Percentiles rank a stretch among this genome's conserved stretches.
Evolutionary conservation across 2,113 vertebrate genomes (phyloP).

Genomic region (Scomber scombrus): DNA sequence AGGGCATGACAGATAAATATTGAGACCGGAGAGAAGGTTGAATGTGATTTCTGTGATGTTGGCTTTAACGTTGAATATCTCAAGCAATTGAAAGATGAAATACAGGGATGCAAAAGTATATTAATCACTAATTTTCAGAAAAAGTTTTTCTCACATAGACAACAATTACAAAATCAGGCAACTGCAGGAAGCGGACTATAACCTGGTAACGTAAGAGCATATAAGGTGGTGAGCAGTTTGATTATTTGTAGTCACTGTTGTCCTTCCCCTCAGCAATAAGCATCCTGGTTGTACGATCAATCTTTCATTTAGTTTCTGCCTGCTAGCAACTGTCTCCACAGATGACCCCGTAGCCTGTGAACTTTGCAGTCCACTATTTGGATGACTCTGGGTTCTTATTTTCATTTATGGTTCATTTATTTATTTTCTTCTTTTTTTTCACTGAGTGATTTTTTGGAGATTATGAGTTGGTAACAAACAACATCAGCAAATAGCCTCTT

Average conservation of each 20-base stretch:
- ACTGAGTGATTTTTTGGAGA: not conserved
- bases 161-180: not conserved
- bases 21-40: not conserved
- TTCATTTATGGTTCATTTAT: not conserved
- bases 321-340: conserved; percentile 5
- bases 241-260: conserved; percentile 16
- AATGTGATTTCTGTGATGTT: not conserved
- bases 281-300: conserved; percentile 26
- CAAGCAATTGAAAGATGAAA: not conserved
- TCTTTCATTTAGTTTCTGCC: conserved; percentile 38
- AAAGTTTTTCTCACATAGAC: no score
- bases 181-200: not conserved
- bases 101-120: not conserved
- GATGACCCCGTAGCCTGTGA: conserved; percentile 3
- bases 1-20: not conserved
- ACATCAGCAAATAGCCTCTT: not conserved
- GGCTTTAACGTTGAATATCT: not conserved
- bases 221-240: not conserved
- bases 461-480: not conserved
- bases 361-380: conserved; percentile 2
- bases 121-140: not conserved
- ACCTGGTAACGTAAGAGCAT: not conserved
- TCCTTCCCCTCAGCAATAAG: not conserved
- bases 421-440: no score
- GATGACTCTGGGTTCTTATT: not conserved